Conservation (phyloP, 35 echinoderm and acorn worm species). For the Heliocidaris tuberculata region DNA sequence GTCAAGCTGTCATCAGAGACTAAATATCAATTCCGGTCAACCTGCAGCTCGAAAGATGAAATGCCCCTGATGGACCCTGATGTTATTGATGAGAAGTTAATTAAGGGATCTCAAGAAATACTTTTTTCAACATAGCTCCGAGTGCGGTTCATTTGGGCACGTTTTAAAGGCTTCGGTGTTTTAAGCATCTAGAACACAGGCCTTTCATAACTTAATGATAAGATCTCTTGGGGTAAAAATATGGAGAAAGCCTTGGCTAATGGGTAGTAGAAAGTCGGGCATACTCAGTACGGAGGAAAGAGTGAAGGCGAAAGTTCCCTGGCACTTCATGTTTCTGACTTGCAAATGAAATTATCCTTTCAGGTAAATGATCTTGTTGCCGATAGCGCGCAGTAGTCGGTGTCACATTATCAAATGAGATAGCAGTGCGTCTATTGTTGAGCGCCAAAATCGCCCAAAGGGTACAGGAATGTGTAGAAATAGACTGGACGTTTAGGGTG, state of each 20-base stretch:
- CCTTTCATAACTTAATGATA: not conserved
- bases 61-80: not conserved
- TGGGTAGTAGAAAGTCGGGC: not conserved
- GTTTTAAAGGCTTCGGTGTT: not conserved
- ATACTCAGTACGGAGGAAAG: not conserved
- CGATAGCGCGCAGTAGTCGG: not conserved
- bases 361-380: constrained; percentile 21
- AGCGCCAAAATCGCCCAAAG: not conserved
- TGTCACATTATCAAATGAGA: constrained; percentile 43
- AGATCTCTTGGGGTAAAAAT: constrained; percentile 3
- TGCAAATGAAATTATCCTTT: constrained; percentile 29
- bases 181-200: not conserved
- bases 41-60: not conserved
- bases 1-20: not conserved
- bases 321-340: constrained; percentile 11
- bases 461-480: not conserved
- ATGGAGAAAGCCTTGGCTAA: not conserved
- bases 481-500: not conserved
- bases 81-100: not conserved
- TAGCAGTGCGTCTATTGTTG: constrained; percentile 6
- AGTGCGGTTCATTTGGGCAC: not conserved
- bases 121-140: not conserved
- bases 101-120: not conserved
- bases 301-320: constrained; percentile 3
- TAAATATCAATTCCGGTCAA: not conserved